A percentile compares a stretch with the other conserved stretches of the same genome.
Conservation (phyloP, 2,797 vertebrate species). For the Todus mexicanus region DNA sequence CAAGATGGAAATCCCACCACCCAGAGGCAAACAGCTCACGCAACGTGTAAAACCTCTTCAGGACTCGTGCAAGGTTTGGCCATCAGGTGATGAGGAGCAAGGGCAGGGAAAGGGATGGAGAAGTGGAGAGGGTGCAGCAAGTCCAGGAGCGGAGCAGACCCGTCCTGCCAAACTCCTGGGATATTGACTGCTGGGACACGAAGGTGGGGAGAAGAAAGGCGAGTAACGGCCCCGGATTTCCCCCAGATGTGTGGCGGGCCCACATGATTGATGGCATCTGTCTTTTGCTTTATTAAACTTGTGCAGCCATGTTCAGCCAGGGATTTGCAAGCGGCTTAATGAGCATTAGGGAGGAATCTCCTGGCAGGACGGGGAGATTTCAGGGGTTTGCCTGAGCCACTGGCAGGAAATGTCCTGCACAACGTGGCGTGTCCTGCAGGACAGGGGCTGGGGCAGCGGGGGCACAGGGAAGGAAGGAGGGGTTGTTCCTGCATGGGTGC, state of each 20-base stretch:
- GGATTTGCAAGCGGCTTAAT: conserved; percentile 80
- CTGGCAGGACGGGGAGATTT: conserved; percentile 72
- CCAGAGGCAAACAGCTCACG: not conserved
- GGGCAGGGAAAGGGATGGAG: not conserved
- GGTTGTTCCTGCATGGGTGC: not conserved
- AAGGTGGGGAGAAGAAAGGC: conserved; percentile 21
- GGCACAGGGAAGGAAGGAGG: not conserved
- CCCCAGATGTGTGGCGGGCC: conserved; percentile 66
- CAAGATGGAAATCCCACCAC: not conserved
- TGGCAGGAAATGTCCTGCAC: conserved; percentile 67
- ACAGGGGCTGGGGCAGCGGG: not conserved
- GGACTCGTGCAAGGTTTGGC: not conserved
- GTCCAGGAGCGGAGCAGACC: not conserved
- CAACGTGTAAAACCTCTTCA: fast-evolving
- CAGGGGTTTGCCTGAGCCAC: conserved; percentile 65
- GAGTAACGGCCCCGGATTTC: conserved; percentile 34
- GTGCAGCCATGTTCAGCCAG: conserved; percentile 68
- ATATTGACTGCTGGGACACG: not conserved
- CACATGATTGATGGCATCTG: conserved; percentile 78
- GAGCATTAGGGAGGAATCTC: conserved; percentile 77
- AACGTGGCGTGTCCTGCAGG: not conserved
- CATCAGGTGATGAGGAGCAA: not conserved
- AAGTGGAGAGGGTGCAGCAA: not conserved
- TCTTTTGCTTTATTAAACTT: conserved; percentile 79
- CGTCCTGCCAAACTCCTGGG: not conserved